Evolutionary conservation across 2,113 vertebrate species (phyloP).

Genomic region (Alethe castanea): DNA sequence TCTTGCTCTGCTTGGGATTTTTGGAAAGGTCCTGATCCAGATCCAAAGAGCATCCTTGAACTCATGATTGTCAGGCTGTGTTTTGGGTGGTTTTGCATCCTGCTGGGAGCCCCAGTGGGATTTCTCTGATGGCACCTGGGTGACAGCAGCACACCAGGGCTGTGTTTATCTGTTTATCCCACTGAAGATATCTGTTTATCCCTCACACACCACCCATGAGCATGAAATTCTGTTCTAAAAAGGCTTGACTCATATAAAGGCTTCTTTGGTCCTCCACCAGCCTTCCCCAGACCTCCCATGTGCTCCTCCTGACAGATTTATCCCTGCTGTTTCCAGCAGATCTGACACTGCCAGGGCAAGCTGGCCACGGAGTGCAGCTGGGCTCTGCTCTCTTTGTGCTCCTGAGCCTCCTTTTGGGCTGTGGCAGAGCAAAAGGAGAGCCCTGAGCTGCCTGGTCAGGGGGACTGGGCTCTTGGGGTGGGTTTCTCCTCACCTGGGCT

Average conservation of each 20-base stretch:
- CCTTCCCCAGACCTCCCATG: not conserved
- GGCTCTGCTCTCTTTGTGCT: not conserved
- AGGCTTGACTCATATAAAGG: not conserved
- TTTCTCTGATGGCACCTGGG: fast-evolving
- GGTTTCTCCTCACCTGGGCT: not conserved
- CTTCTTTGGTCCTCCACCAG: not conserved
- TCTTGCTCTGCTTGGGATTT: not conserved
- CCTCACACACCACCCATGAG: fast-evolving
- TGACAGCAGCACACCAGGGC: not conserved
- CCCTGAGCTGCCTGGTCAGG: not conserved
- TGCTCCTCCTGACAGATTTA: not conserved
- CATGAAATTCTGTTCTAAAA: not conserved
- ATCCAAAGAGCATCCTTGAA: not conserved
- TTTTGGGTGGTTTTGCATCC: not conserved
- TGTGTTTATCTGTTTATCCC: not conserved
- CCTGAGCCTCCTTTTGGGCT: not conserved
- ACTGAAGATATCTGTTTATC: not conserved
- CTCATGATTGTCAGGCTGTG: fast-evolving
- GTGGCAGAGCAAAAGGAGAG: fast-evolving
- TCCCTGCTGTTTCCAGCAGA: not conserved
- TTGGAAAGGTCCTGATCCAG: not conserved
- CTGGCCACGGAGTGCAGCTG: not conserved
- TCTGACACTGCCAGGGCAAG: not conserved
- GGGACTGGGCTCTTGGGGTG: not conserved
- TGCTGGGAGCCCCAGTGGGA: not conserved